Evolutionary conservation across 2,113 vertebrate genomes (phyloP).

Genomic region (Bombycilla garrulus): DNA sequence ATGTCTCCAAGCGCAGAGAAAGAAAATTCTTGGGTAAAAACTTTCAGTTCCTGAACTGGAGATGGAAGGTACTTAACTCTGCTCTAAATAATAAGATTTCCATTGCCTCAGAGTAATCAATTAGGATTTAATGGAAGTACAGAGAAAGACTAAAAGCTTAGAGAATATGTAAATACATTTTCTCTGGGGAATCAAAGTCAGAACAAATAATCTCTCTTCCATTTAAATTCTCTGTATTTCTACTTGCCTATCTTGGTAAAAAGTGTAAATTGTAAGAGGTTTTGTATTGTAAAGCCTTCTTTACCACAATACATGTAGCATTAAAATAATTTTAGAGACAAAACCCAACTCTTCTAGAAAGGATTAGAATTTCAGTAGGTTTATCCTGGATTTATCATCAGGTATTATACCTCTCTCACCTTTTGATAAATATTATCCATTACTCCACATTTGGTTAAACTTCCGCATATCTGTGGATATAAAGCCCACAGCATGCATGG

Average conservation of each 20-base stretch:
- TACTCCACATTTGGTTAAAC: neutral
- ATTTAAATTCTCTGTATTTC: neutral
- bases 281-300: neutral
- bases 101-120: neutral
- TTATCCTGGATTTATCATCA: neutral
- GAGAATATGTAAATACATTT: neutral
- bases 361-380: neutral
- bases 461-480: neutral
- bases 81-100: neutral
- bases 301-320: neutral
- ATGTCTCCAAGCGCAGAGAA: neutral
- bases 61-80: neutral
- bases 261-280: neutral
- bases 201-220: neutral
- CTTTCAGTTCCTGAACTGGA: neutral
- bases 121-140: neutral
- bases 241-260: neutral
- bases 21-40: neutral
- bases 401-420: neutral
- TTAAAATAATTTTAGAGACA: neutral
- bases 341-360: neutral
- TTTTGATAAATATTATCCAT: neutral
- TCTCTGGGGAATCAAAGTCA: neutral
- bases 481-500: neutral
- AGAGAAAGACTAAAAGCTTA: neutral